These are phyloP conservation scores for Synanthedon tipuliformis DNA, from an alignment of 2,888 invertebrate species.

Conservation along the genomic window DNA sequence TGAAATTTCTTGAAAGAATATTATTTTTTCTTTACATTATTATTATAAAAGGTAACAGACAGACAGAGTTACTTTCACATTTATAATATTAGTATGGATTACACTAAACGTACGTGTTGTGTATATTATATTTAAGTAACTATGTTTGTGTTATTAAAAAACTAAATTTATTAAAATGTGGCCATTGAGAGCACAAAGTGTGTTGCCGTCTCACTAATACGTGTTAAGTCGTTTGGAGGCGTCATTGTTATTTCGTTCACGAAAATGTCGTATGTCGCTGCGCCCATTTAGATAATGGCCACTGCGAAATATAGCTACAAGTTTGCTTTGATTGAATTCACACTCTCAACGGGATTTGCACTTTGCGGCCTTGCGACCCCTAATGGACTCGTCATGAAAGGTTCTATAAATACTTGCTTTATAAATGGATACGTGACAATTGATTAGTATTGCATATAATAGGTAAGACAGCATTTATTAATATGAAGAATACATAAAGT, in stretches of 20 bases:
- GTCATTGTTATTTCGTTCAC: constrained; percentile 29
- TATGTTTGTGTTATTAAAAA: constrained; percentile 1
- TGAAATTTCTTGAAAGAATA: too few relatives aligned
- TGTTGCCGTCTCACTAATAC: constrained; percentile 20
- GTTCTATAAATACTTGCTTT: background rate
- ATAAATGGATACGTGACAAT: too few relatives aligned
- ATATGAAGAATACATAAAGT: too few relatives aligned
- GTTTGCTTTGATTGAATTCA: constrained; percentile 20
- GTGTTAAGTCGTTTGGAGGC: constrained; percentile 17
- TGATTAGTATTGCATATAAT: too few relatives aligned
- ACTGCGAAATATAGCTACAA: constrained; percentile 13
- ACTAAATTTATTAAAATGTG: constrained; percentile 25
- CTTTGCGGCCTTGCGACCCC: constrained; percentile 5
- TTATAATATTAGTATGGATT: too few relatives aligned
- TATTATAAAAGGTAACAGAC: too few relatives aligned
- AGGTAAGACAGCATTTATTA: too few relatives aligned
- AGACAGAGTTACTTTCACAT: too few relatives aligned
- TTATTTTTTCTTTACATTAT: too few relatives aligned
- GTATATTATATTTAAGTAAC: too few relatives aligned
- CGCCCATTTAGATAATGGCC: constrained; percentile 26
- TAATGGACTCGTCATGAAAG: constrained; percentile 2
- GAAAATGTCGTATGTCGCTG: constrained; percentile 23
- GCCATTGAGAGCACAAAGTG: constrained; percentile 28
- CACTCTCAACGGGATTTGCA: constrained; percentile 9
- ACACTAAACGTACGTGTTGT: background rate